Evolutionary conservation across 2,113 vertebrate species (phyloP), one percentile per base, ranked within the genome.

Genomic region (Seriola aureovittata): DNA sequence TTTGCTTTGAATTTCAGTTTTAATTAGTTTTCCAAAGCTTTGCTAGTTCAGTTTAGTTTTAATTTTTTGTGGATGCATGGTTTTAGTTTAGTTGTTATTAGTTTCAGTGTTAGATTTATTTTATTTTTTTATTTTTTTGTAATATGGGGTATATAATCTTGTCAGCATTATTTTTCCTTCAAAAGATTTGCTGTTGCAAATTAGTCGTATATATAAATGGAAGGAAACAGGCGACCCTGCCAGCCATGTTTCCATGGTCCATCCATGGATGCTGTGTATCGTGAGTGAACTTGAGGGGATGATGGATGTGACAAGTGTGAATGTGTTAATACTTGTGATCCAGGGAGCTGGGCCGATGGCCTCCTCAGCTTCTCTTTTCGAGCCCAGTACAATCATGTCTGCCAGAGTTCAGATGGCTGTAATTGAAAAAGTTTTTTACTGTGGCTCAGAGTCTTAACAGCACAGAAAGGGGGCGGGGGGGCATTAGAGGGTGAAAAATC

Each of bases 391-490:
- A 44, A 38, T 74, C 21, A 40, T n/a, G 60, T 68, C 50, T 66
- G 48, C 44, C 38, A 50, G 42, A 74, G 58, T 87, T 80, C 48
- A 42, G 67, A 77, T 23, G 72, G 67, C 62, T 71, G 29, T 77
- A 87, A 87, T 71, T 87, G 75, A 76, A 71, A 78, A 80, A 75
- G 59, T 29, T 83, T 86, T 78, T 68, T 34, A 74, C 63, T 44
- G 57, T 54, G 66, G 44, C 67, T 71, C 59, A 79, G 72, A 80
- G 71, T 72, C 67, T 82, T 82, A 75, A 54, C 58, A 68, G 42
- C 75, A 52, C 80, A 71, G 85, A 54, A 67, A 67, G 76, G 62
- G 67, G 66, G 60, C 54, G 71, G 76, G 66, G 60, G 60, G 71
- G 76, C 71, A 76, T 52, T 62, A 71, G 76, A 76, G 67, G 71